phyloP scores from a whole-genome alignment of 2,797 vertebrate species.

The Pipistrellus nathusii region DNA sequence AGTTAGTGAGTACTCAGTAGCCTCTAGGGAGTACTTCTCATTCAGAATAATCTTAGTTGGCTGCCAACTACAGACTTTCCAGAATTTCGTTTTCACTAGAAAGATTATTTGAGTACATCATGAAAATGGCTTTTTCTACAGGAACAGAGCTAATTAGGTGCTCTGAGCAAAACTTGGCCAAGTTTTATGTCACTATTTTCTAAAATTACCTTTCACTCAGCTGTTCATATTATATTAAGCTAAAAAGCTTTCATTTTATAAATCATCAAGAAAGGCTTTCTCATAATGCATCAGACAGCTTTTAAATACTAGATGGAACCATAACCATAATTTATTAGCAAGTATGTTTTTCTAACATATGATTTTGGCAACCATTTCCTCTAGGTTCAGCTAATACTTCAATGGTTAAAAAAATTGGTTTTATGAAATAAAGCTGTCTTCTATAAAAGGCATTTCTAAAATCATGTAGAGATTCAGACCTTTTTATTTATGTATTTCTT shows the following conservation, averaged over 20 bases:
- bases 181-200: constrained; percentile 66
- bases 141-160: constrained; percentile 68
- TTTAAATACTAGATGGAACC: constrained; percentile 58
- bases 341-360: constrained; percentile 50
- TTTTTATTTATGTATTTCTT: constrained; percentile 23
- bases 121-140: constrained; percentile 56
- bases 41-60: constrained; percentile 58
- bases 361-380: constrained; percentile 57
- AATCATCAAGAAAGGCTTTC: constrained; percentile 30
- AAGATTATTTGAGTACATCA: constrained; percentile 53
- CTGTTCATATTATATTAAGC: constrained; percentile 60
- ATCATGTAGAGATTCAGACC: constrained; percentile 29
- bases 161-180: constrained; percentile 46
- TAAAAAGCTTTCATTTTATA: constrained; percentile 65
- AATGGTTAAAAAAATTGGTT: constrained; percentile 3
- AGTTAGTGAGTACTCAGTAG: background rate
- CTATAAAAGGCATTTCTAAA: constrained; percentile 45
- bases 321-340: constrained; percentile 36
- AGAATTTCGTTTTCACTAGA: constrained; percentile 65
- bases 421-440: constrained; percentile 10
- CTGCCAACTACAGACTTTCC: constrained; percentile 59
- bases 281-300: background rate
- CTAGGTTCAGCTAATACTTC: constrained; percentile 47
- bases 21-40: constrained; percentile 56
- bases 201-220: constrained; percentile 56